A percentile compares a stretch with the other conserved stretches of the same genome.
Conservation (phyloP, 2,113 vertebrate species). For the Monarcha castaneiventris region DNA sequence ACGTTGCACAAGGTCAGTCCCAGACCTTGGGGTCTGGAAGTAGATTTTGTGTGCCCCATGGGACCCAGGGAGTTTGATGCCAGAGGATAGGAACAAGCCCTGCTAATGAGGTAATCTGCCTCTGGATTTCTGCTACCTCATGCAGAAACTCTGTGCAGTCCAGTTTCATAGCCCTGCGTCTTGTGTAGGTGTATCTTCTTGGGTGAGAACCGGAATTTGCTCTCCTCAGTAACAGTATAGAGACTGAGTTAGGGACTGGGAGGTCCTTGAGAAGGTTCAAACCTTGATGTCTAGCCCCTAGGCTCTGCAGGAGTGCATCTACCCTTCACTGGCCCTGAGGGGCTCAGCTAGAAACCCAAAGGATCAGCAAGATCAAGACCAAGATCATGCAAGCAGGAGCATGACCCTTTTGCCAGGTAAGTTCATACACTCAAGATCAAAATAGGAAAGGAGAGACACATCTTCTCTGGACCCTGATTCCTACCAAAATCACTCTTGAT, state of each 20-base stretch:
- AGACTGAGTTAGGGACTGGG: neutral
- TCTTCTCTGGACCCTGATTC: neutral
- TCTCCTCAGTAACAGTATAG: neutral
- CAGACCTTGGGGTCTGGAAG: neutral
- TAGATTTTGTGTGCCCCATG: neutral
- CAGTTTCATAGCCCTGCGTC: neutral
- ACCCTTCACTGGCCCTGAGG: neutral
- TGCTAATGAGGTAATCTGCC: neutral
- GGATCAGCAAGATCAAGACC: neutral
- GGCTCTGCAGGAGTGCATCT: neutral
- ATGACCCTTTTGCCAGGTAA: neutral
- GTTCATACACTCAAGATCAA: neutral
- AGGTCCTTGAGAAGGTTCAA: neutral
- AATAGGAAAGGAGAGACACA: neutral
- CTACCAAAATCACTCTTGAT: neutral
- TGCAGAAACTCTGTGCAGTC: neutral
- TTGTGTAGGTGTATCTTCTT: neutral
- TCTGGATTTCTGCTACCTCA: neutral
- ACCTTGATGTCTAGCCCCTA: neutral
- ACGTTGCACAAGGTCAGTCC: neutral
- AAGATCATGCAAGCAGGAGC: neutral
- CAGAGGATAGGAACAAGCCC: neutral
- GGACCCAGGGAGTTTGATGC: neutral
- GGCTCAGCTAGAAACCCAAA: neutral
- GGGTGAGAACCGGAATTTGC: neutral